These are phyloP conservation scores for Rhinopomastus cyanomelas DNA, from an alignment of 2,113 vertebrate species.

Conservation along the genomic window DNA sequence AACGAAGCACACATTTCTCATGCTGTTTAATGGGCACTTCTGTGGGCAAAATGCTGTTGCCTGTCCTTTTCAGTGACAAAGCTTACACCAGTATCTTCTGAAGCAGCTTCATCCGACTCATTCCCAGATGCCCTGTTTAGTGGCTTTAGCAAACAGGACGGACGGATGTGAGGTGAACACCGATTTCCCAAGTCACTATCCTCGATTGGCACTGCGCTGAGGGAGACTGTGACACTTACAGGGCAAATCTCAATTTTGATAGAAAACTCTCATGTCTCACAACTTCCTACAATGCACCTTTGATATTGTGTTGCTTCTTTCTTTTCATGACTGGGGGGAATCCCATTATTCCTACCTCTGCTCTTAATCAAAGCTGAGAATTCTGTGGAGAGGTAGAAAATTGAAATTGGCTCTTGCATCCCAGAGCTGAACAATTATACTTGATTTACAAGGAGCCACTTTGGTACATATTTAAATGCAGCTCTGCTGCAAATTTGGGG, in stretches of 20 bases:
- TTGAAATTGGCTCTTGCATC: constrained; percentile 54
- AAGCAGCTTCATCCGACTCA: not conserved
- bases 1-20: not conserved
- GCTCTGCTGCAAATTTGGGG: constrained; percentile 71
- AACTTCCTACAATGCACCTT: not conserved
- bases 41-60: not conserved
- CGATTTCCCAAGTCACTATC: not conserved
- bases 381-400: constrained; percentile 61
- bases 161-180: not conserved
- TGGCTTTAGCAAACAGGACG: not conserved
- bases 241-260: not conserved
- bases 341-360: constrained; percentile 63
- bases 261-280: not conserved
- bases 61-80: not conserved
- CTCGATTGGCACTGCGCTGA: not conserved
- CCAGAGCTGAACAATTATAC: constrained; percentile 71
- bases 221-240: not conserved
- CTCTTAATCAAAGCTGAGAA: constrained; percentile 72
- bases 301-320: constrained; percentile 6
- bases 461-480: constrained; percentile 59
- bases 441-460: constrained; percentile 76
- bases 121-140: not conserved
- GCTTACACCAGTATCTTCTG: not conserved
- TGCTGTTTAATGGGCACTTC: not conserved
- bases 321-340: constrained; percentile 2